Percentiles rank a stretch among this genome's conserved stretches.
These are phyloP conservation scores for Prionchulus punctatus DNA, from an alignment of 2,888 invertebrate genomes.

Conservation along the genomic window DNA sequence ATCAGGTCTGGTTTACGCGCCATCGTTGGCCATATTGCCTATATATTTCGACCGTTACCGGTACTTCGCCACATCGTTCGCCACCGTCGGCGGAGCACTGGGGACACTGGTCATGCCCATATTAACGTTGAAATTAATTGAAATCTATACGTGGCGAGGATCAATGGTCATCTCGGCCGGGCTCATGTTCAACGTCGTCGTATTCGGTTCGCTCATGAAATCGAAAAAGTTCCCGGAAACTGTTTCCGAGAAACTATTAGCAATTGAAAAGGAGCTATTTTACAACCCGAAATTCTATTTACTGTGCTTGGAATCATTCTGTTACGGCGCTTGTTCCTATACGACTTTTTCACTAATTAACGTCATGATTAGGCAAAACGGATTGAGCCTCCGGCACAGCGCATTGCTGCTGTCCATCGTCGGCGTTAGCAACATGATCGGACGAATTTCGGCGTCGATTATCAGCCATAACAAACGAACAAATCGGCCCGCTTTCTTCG, in stretches of 20 bases:
- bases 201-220: neutral
- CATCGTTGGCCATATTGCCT: conserved; percentile 34
- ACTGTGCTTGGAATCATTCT: conserved; percentile 2
- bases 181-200: neutral
- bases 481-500: conserved; percentile 4
- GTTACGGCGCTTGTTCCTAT: conserved; percentile 4
- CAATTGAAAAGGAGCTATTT: neutral
- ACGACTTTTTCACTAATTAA: conserved; percentile 10
- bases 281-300: conserved; percentile 1
- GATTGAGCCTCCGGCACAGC: conserved; percentile 2
- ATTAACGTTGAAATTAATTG: conserved; percentile 26
- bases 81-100: conserved; percentile 34
- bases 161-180: conserved; percentile 27
- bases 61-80: conserved; percentile 33
- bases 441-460: conserved; percentile 5
- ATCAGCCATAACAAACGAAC: neutral
- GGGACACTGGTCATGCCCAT: conserved; percentile 33
- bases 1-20: conserved; percentile 24
- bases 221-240: too few relatives aligned
- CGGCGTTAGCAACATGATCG: conserved; percentile 5
- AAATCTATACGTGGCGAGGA: conserved; percentile 32
- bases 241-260: too few relatives aligned
- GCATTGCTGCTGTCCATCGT: conserved; percentile 7
- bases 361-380: conserved; percentile 2
- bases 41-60: conserved; percentile 34